These are phyloP conservation scores for Probosciger aterrimus DNA, from an alignment of 2,113 vertebrate species.

Conservation along the genomic window DNA sequence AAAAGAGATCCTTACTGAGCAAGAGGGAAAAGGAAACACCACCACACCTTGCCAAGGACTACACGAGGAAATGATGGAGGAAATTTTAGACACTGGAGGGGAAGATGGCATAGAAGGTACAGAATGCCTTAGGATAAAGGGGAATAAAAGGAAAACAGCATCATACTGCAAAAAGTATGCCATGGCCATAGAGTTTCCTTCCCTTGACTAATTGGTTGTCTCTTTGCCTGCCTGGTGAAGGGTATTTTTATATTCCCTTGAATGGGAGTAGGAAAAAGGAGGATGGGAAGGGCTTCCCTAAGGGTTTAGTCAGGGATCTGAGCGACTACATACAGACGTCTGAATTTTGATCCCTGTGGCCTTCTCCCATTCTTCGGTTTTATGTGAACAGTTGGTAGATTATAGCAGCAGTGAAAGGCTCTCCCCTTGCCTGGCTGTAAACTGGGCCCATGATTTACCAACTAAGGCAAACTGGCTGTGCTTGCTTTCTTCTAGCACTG, in stretches of 20 bases:
- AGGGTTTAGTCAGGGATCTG: neutral
- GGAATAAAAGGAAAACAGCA: neutral
- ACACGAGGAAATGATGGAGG: fast-evolving
- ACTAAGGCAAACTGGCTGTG: neutral
- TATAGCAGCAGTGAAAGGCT: neutral
- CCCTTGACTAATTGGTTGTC: neutral
- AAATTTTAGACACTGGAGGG: neutral
- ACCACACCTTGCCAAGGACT: fast-evolving
- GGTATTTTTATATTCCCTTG: neutral
- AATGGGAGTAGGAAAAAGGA: neutral
- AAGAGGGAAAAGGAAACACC: neutral
- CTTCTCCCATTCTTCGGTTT: neutral
- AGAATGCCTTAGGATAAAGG: neutral
- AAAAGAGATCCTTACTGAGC: neutral
- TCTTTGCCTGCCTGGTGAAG: neutral
- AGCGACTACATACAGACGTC: neutral
- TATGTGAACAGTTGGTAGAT: no score
- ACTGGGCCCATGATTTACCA: neutral
- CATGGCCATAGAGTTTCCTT: neutral
- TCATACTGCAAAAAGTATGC: neutral
- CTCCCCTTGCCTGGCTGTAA: neutral
- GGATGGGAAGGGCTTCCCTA: neutral
- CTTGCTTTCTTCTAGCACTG: neutral
- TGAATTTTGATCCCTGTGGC: neutral
- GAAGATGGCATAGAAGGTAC: neutral